Evolutionary conservation across 2,888 invertebrate species (phyloP), one percentile per base, ranked within the genome.

Genomic region (Laothoe populi): DNA sequence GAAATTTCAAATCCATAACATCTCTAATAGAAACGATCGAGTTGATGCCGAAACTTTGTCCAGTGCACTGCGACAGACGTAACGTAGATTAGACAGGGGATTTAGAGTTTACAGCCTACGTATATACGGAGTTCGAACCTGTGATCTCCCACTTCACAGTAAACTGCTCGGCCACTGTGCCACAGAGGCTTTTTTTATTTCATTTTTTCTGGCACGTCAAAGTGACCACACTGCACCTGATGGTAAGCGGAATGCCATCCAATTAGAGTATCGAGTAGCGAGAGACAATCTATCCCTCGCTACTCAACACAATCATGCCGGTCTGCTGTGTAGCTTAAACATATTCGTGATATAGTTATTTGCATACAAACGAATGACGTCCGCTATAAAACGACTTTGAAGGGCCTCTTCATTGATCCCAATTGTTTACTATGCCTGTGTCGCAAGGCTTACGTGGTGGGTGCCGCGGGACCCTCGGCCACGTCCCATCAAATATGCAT

Each of bases 401-500:
- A 53, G 31, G 46, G 19, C 19, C 19, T 31, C 31, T 53, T 31
- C 53, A 53, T 53, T 53, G 53, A 53, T 53, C 11, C 19, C 19
- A 53, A 53, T 19, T 19, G 31, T 53, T 53, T 19, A 19, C 31
- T 35, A 2, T 10, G 3, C 53, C 31, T 19, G 31, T 53, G 53
- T 48, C 31, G 21, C 21, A 16, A 1, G 19, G 45, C n/a, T 19
- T 26, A 53, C 53, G 16, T 49, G 31, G 19, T 60, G 24, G 53
- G 76, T 75, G 77, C 71, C 70, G 70, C 73, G 71, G 73, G 71
- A 71, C 69, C 70, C 70, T 71, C 73, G 65, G 77, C 77, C 74
- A 70, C 73, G 78, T 75, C 72, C 75, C 79, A 84, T 86, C 80
- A 85, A 79, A 79, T 83, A 82, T 83, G 78, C 82, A 82, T 81